A percentile compares a stretch with the other conserved stretches of the same genome.
Conservation (phyloP, 2,113 vertebrate genomes). For the Orientallactaga bullata region DNA sequence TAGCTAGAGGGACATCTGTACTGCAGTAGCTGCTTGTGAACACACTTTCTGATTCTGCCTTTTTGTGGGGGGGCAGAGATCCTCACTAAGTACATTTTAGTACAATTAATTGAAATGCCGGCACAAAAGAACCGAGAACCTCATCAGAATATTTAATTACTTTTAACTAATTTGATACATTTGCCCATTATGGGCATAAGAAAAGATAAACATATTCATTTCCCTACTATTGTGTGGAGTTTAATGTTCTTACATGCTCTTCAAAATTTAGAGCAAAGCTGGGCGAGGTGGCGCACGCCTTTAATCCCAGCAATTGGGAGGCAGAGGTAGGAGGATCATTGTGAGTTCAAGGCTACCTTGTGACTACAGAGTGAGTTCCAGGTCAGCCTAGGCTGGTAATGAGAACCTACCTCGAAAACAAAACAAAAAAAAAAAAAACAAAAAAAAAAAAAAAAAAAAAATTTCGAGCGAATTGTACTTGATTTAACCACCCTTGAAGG, state of each 20-base stretch:
- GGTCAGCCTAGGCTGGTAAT: too few species aligned
- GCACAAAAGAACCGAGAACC: slow-evolving; percentile 81
- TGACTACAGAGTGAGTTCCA: too few species aligned
- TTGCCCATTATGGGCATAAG: slow-evolving; percentile 69
- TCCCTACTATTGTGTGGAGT: slow-evolving; percentile 84
- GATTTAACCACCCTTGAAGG: slow-evolving; percentile 75
- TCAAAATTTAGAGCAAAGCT: slow-evolving; percentile 82
- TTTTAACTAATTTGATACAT: slow-evolving; percentile 76
- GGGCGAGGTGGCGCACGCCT: too few species aligned
- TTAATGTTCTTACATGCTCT: slow-evolving; percentile 81
- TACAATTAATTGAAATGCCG: slow-evolving; percentile 82
- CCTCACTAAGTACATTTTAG: slow-evolving; percentile 84
- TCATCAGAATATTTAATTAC: slow-evolving; percentile 84
- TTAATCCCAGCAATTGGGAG: too few species aligned
- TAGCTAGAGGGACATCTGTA: slow-evolving; percentile 71
- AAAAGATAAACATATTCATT: slow-evolving; percentile 84
- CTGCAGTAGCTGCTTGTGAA: slow-evolving; percentile 76
- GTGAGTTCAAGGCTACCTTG: too few species aligned
- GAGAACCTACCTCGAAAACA: too few species aligned
- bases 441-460: too few species aligned
- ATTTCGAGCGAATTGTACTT: slow-evolving; percentile 80
- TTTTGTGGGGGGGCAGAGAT: slow-evolving; percentile 58
- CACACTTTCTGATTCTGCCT: slow-evolving; percentile 82
- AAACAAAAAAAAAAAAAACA: too few species aligned
- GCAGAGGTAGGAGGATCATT: too few species aligned